Conservation (phyloP, 2,797 vertebrate genomes). For the Fundulus diaphanus region DNA sequence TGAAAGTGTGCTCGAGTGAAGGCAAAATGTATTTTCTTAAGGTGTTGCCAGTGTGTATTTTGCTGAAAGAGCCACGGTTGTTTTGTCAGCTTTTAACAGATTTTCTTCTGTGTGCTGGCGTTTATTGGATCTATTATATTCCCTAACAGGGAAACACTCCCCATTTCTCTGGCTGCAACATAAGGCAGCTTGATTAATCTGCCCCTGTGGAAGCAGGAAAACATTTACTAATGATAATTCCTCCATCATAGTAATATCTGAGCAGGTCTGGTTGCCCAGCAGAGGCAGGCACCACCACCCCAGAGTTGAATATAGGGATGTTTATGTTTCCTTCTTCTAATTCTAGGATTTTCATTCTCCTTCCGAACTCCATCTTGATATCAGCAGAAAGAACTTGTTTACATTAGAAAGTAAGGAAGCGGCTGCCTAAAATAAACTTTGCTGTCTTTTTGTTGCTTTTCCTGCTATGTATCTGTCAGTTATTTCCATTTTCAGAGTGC, state of each 20-base stretch:
- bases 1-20: neutral
- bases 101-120: neutral
- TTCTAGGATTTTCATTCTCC: neutral
- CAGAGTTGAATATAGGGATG: neutral
- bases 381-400: neutral
- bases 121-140: constrained; percentile 7
- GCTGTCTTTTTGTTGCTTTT: neutral
- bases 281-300: too few relatives aligned
- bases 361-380: neutral
- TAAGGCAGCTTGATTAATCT: constrained; percentile 1
- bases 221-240: constrained; percentile 4
- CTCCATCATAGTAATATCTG: constrained; percentile 1
- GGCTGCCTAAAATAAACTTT: neutral
- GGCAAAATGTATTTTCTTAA: neutral
- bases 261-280: neutral
- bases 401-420: neutral
- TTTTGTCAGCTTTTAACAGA: constrained; percentile 1
- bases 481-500: neutral
- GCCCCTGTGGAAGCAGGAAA: neutral
- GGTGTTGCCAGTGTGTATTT: neutral
- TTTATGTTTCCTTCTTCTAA: neutral
- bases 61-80: neutral
- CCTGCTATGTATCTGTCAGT: neutral
- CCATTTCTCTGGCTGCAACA: neutral
- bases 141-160: neutral